These are phyloP conservation scores for Nesidiocoris tenuis DNA, from an alignment of 2,888 invertebrate species.

Conservation along the genomic window DNA sequence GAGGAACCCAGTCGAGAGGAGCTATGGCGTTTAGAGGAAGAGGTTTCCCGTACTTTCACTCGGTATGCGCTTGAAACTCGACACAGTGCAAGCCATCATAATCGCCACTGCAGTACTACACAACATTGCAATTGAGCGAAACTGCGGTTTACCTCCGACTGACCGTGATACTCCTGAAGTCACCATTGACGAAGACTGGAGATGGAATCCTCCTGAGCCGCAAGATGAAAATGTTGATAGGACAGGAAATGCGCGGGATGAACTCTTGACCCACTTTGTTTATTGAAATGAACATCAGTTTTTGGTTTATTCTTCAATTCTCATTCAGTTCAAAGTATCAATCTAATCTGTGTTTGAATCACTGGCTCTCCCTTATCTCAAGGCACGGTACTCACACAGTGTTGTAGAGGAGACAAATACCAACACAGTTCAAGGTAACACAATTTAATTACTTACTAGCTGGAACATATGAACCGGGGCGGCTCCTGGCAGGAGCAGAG, in stretches of 20 bases:
- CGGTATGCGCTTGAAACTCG: not conserved
- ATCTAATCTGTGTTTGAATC: no score
- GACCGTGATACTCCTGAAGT: not conserved
- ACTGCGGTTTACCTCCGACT: slow-evolving; percentile 1
- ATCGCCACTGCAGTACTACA: slow-evolving; percentile 18
- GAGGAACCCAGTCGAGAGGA: slow-evolving; percentile 52
- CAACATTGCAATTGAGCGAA: slow-evolving; percentile 5
- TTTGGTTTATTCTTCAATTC: no score
- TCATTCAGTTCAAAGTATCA: no score
- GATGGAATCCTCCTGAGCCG: not conserved
- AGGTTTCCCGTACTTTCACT: not conserved
- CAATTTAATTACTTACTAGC: no score
- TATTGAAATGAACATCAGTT: no score
- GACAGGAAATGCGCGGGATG: slow-evolving; percentile 3
- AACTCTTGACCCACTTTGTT: slow-evolving; percentile 1
- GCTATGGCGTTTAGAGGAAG: slow-evolving; percentile 9
- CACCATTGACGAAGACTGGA: slow-evolving; percentile 1
- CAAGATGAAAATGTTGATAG: not conserved
- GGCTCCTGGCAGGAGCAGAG: no score
- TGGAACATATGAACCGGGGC: no score
- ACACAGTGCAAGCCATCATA: slow-evolving; percentile 5
- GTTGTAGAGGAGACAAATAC: no score
- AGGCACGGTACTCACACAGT: no score
- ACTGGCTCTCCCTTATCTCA: no score
- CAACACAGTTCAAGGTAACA: no score